Percentiles rank a stretch among this genome's conserved stretches.
Evolutionary conservation across 2,113 vertebrate genomes (phyloP).

Genomic region (Oceanodroma tethys): DNA sequence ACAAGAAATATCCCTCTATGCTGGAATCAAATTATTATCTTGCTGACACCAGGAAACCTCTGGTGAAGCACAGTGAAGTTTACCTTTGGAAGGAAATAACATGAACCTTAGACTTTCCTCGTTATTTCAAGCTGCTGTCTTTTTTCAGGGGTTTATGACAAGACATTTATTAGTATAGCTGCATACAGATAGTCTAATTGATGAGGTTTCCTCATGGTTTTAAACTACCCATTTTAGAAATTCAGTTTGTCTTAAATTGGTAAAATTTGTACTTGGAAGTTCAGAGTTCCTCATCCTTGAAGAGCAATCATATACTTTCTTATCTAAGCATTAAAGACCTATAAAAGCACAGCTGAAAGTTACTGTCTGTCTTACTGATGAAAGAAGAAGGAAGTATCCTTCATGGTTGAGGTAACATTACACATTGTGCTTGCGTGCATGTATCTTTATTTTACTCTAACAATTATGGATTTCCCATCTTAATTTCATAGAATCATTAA

Average conservation of each 20-base stretch:
- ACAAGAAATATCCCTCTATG: background rate
- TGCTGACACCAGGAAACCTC: background rate
- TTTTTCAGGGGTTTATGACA: background rate
- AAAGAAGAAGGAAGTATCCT: background rate
- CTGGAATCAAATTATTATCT: background rate
- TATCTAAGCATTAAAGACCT: background rate
- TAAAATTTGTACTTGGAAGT: background rate
- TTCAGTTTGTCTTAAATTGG: background rate
- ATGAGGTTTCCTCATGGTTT: background rate
- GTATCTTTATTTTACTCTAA: background rate
- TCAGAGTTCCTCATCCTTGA: constrained; percentile 30
- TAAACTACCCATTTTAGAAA: background rate
- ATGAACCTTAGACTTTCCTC: background rate
- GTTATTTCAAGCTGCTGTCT: background rate
- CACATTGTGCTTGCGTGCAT: rapidly evolving
- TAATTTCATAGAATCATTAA: too few species aligned
- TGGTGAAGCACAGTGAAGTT: background rate
- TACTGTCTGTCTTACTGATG: background rate
- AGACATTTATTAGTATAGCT: background rate
- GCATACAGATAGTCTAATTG: background rate
- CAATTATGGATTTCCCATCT: background rate
- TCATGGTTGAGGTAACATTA: background rate
- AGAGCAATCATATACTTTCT: background rate
- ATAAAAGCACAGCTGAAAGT: background rate
- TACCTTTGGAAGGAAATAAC: background rate